Conservation (phyloP, 2,888 invertebrate genomes). For the Aphidoletes aphidimyza region DNA sequence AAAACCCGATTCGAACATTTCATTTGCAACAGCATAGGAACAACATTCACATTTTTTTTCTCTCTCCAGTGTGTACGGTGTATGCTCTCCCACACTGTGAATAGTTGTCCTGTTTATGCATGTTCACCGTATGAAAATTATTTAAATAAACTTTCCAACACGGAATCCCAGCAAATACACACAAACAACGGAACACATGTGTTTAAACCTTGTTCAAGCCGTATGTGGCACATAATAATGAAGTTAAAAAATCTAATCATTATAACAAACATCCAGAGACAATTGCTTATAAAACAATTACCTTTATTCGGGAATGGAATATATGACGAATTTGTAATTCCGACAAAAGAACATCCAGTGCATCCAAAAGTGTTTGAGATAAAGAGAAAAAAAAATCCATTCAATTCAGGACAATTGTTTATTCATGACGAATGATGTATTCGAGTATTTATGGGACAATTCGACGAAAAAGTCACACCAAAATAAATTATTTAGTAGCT, state of each 20-base stretch:
- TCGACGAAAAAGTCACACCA: not conserved
- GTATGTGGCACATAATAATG: not conserved
- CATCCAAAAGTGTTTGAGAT: not conserved
- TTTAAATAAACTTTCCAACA: not conserved
- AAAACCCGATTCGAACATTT: slow-evolving; percentile 4
- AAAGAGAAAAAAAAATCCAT: not conserved
- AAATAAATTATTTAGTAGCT: not conserved
- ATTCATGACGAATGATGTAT: slow-evolving; percentile 15
- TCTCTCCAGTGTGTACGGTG: not conserved
- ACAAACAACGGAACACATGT: no score
- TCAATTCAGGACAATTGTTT: not conserved
- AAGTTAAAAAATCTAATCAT: slow-evolving; percentile 33
- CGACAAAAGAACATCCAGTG: no score
- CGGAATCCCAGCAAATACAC: no score
- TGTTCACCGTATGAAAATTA: not conserved
- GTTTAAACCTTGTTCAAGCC: not conserved
- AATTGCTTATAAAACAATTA: slow-evolving; percentile 45
- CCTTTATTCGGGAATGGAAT: not conserved
- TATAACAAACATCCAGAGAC: not conserved
- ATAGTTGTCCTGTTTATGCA: not conserved
- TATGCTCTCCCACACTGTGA: not conserved
- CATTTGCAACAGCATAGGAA: not conserved
- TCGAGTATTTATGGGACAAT: not conserved
- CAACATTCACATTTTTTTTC: not conserved
- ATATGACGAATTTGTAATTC: no score